Conservation (phyloP, 2,797 vertebrate genomes). For the Neostethus bicornis region DNA sequence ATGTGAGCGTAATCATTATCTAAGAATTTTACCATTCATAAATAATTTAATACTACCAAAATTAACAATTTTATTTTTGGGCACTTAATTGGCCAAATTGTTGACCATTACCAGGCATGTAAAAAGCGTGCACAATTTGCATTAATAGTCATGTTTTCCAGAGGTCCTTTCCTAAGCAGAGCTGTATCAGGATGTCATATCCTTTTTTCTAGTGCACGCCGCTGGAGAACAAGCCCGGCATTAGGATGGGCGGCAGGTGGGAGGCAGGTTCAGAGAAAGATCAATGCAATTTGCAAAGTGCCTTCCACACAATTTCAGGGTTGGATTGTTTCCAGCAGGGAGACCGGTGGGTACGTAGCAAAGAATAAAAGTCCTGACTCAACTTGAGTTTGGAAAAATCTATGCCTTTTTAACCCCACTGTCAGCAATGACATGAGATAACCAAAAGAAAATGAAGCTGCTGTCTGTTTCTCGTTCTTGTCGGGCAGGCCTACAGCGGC, state of each 20-base stretch:
- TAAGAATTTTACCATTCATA: neutral
- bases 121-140: conserved; percentile 13
- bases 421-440: conserved; percentile 16
- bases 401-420: conserved; percentile 17
- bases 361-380: conserved; percentile 58
- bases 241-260: conserved; percentile 71
- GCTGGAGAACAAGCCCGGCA: conserved; percentile 30
- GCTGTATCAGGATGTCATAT: conserved; percentile 48
- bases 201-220: conserved; percentile 19
- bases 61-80: neutral
- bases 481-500: neutral
- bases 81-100: neutral
- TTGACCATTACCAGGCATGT: neutral
- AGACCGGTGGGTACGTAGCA: conserved; percentile 22
- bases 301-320: conserved; percentile 68
- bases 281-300: conserved; percentile 79
- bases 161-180: conserved; percentile 4
- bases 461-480: conserved; percentile 17
- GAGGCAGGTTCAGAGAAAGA: conserved; percentile 70
- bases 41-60: neutral
- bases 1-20: neutral
- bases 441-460: conserved; percentile 12
- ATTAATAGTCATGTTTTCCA: conserved; percentile 25
- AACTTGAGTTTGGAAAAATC: conserved; percentile 56
- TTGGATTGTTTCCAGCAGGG: conserved; percentile 64